These are phyloP conservation scores for Siniperca obscura DNA, from an alignment of 2,797 vertebrate genomes.

Conservation along the genomic window DNA sequence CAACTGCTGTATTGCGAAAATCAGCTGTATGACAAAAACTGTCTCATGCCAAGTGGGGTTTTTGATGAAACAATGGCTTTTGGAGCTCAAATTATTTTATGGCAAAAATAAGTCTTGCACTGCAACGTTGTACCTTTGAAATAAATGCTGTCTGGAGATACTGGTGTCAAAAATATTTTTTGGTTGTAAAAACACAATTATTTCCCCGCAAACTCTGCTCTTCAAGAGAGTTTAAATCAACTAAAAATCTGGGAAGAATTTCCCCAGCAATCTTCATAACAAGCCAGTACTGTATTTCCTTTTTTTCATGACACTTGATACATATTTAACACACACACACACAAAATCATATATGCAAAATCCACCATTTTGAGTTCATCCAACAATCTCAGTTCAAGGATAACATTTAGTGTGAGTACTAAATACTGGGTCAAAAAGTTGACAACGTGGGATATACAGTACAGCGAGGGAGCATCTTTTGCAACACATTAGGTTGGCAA, in stretches of 20 bases:
- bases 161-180: neutral
- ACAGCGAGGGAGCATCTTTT: slow-evolving; percentile 35
- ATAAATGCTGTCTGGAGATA: slow-evolving; percentile 8
- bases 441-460: neutral
- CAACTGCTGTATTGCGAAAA: slow-evolving; percentile 50
- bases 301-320: neutral
- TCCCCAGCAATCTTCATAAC: neutral
- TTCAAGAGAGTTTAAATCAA: slow-evolving; percentile 8
- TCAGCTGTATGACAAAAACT: slow-evolving; percentile 31
- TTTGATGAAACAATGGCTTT: slow-evolving; percentile 55
- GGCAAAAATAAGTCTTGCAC: slow-evolving; percentile 28
- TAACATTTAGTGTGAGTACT: slow-evolving; percentile 10
- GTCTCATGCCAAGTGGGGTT: slow-evolving; percentile 37
- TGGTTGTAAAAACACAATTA: slow-evolving; percentile 15
- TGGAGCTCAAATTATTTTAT: slow-evolving; percentile 36
- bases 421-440: slow-evolving; percentile 39
- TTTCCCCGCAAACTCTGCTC: neutral
- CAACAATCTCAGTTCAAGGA: neutral
- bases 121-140: slow-evolving; percentile 43
- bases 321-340: neutral
- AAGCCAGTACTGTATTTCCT: neutral
- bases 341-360: neutral
- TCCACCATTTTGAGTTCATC: neutral
- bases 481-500: slow-evolving; percentile 59
- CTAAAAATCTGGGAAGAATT: neutral